A percentile compares a stretch with the other conserved stretches of the same genome.
Conservation (phyloP, 2,113 vertebrate species). For the Xiphophorus hellerii region DNA sequence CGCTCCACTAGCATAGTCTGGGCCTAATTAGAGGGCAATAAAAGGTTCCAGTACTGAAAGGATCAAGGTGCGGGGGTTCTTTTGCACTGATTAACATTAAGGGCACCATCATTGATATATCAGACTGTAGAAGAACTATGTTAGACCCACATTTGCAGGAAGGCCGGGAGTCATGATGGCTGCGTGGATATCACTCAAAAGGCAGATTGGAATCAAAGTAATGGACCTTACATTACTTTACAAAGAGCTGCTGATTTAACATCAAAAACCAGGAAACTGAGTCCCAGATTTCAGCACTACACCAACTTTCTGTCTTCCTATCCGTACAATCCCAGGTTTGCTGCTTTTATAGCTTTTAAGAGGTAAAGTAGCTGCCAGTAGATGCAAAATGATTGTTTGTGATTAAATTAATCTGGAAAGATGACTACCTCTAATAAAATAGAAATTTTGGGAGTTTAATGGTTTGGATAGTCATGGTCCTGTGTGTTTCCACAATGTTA, state of each 20-base stretch:
- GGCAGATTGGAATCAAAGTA: background rate
- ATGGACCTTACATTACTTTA: background rate
- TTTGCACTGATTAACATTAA: conserved; percentile 39
- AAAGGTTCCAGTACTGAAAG: conserved; percentile 10
- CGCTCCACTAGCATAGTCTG: conserved; percentile 11
- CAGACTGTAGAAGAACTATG: conserved; percentile 44
- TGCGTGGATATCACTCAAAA: conserved; percentile 38
- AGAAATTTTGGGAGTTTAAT: no score
- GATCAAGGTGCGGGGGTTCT: conserved; percentile 25
- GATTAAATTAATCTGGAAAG: background rate
- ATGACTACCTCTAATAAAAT: no score
- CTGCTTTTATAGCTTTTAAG: background rate
- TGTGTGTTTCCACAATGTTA: no score
- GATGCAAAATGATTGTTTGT: background rate
- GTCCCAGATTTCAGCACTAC: background rate
- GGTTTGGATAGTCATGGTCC: no score
- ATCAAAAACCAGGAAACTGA: background rate
- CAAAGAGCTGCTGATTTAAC: background rate
- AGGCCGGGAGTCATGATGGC: conserved; percentile 14
- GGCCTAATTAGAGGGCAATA: conserved; percentile 55
- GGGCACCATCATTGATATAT: conserved; percentile 42
- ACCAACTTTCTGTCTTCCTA: background rate
- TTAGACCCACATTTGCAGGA: conserved; percentile 18
- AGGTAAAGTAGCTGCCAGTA: no score
- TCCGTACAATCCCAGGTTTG: background rate